Percentiles rank a stretch among this genome's conserved stretches.
Evolutionary conservation across 1,140 invertebrate species (phyloP).

Genomic region (Hycleus phaleratus): DNA sequence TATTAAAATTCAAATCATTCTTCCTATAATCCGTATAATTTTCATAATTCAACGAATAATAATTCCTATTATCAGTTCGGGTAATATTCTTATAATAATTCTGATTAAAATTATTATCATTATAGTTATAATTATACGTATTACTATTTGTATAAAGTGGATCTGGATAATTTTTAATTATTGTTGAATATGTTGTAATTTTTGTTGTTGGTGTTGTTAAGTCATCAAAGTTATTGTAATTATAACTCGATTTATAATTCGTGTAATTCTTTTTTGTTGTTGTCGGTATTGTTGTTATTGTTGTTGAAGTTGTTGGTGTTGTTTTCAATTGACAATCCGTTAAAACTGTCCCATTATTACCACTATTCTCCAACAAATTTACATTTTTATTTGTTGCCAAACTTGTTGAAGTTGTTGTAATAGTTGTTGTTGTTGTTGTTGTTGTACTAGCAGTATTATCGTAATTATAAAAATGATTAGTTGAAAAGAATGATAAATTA

Average conservation of each 20-base stretch:
- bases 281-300: not conserved
- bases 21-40: conserved; percentile 25
- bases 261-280: not conserved
- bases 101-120: conserved; percentile 25
- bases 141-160: conserved; percentile 26
- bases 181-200: conserved; percentile 10
- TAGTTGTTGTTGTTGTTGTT: conserved; percentile 4
- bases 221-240: conserved; percentile 1
- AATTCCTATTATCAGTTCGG: conserved; percentile 12
- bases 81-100: conserved; percentile 18
- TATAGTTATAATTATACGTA: conserved; percentile 23
- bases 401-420: not conserved
- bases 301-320: not conserved
- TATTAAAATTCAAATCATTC: conserved; percentile 8
- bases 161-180: conserved; percentile 19
- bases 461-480: conserved; percentile 29
- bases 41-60: conserved; percentile 18
- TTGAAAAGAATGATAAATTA: conserved; percentile 36
- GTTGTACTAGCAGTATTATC: conserved; percentile 8
- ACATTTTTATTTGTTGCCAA: not conserved
- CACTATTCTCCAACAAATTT: not conserved
- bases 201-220: not conserved
- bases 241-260: not conserved
- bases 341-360: not conserved
- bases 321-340: not conserved